phyloP scores from a whole-genome alignment of 2,113 vertebrate species.

The Anser brachyrhynchus region DNA sequence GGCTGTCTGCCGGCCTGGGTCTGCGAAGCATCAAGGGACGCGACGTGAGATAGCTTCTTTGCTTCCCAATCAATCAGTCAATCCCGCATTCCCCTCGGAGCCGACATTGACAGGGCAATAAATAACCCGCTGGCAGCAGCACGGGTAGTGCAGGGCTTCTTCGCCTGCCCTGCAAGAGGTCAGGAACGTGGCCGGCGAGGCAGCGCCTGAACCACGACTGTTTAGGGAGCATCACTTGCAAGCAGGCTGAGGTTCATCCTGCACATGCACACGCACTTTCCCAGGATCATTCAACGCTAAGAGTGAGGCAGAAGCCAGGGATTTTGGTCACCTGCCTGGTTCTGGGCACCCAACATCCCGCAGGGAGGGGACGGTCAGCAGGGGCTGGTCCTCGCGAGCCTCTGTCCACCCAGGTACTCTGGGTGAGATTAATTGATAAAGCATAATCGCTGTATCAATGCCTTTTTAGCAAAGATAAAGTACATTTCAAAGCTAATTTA shows the following conservation, averaged over 20 bases:
- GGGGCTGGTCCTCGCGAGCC: neutral
- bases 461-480: conserved; percentile 69
- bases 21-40: neutral
- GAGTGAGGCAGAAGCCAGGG: neutral
- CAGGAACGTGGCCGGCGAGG: rapidly evolving
- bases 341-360: rapidly evolving
- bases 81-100: neutral
- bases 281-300: neutral
- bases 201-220: neutral
- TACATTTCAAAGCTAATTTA: conserved; percentile 55
- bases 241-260: neutral
- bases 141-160: neutral
- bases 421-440: conserved; percentile 55
- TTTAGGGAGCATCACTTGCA: neutral
- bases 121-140: neutral
- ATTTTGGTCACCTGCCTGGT: neutral
- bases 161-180: neutral
- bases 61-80: neutral
- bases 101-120: neutral
- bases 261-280: neutral
- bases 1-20: neutral
- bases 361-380: neutral
- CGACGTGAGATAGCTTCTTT: neutral
- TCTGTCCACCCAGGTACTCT: rapidly evolving
- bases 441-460: conserved; percentile 56